These are phyloP conservation scores for Tenthredo livida DNA, from an alignment of 2,888 invertebrate species.

Conservation along the genomic window DNA sequence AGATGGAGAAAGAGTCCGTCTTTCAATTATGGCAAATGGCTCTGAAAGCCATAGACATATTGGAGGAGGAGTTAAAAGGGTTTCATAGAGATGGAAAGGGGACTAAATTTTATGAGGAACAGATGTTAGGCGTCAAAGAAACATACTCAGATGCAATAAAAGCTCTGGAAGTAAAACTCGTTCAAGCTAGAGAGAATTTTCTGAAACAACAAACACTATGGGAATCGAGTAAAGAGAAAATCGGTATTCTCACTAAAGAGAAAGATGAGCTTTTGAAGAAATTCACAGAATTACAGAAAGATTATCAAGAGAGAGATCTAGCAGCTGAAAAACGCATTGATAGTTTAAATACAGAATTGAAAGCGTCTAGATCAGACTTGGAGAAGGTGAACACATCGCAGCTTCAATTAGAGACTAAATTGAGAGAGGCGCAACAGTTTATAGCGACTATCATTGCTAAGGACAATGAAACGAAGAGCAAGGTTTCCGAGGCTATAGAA, in stretches of 20 bases:
- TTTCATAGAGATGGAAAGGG: constrained; percentile 68
- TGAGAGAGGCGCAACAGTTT: constrained; percentile 75
- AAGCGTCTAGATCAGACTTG: constrained; percentile 69
- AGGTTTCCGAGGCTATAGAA: constrained; percentile 81
- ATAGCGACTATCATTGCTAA: constrained; percentile 77
- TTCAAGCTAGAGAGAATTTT: constrained; percentile 79
- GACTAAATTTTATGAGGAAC: constrained; percentile 68
- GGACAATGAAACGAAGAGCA: constrained; percentile 79
- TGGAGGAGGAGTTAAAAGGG: constrained; percentile 84
- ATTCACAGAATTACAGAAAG: constrained; percentile 60
- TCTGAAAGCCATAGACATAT: constrained; percentile 83
- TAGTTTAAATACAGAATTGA: constrained; percentile 66
- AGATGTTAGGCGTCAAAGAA: constrained; percentile 74
- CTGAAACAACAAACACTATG: constrained; percentile 69
- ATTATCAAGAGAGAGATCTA: constrained; percentile 65
- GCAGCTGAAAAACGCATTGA: constrained; percentile 62
- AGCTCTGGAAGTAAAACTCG: constrained; percentile 80
- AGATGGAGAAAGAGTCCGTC: constrained; percentile 84
- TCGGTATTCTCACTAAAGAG: constrained; percentile 75
- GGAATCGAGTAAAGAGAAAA: constrained; percentile 78
- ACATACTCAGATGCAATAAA: constrained; percentile 80
- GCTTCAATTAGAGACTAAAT: constrained; percentile 76
- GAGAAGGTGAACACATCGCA: constrained; percentile 62
- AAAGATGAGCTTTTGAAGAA: constrained; percentile 78
- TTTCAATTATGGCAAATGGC: constrained; percentile 85